phyloP scores from a whole-genome alignment of 2,888 invertebrate species.

The Laspeyria flexula region DNA sequence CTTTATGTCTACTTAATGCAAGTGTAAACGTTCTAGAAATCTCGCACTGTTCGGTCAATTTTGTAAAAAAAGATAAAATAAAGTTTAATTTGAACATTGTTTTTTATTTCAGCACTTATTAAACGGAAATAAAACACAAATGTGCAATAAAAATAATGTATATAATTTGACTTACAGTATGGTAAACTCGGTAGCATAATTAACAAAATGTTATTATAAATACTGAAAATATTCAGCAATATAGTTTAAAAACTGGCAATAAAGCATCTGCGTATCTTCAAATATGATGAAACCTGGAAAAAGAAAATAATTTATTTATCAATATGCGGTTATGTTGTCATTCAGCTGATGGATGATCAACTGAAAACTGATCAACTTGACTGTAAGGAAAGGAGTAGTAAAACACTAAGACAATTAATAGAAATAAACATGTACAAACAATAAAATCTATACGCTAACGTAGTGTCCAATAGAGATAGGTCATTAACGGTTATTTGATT shows the following conservation, averaged over 20 bases:
- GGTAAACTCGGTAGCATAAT: constrained; percentile 84
- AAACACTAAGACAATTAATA: too few relatives aligned
- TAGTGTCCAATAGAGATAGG: too few relatives aligned
- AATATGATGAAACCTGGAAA: constrained; percentile 67
- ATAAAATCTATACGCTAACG: too few relatives aligned
- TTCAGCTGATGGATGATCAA: too few relatives aligned
- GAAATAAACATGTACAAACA: too few relatives aligned
- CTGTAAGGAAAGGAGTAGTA: too few relatives aligned
- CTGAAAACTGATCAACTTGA: too few relatives aligned
- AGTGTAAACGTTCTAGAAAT: constrained; percentile 86
- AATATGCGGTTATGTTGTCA: too few relatives aligned
- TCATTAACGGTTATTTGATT: too few relatives aligned
- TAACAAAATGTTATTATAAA: constrained; percentile 83
- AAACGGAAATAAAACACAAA: constrained; percentile 60
- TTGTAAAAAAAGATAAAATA: constrained; percentile 84
- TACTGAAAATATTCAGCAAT: constrained; percentile 85
- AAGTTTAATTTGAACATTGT: constrained; percentile 77
- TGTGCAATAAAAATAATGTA: constrained; percentile 84
- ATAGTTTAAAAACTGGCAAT: constrained; percentile 82
- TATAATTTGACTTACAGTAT: constrained; percentile 81
- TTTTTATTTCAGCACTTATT: constrained; percentile 50
- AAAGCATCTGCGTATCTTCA: constrained; percentile 79
- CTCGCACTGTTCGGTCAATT: constrained; percentile 87
- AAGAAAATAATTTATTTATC: constrained; percentile 41
- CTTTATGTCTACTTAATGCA: constrained; percentile 86